Evolutionary conservation across 2,113 vertebrate genomes (phyloP).

Genomic region (Hyaena hyaena): DNA sequence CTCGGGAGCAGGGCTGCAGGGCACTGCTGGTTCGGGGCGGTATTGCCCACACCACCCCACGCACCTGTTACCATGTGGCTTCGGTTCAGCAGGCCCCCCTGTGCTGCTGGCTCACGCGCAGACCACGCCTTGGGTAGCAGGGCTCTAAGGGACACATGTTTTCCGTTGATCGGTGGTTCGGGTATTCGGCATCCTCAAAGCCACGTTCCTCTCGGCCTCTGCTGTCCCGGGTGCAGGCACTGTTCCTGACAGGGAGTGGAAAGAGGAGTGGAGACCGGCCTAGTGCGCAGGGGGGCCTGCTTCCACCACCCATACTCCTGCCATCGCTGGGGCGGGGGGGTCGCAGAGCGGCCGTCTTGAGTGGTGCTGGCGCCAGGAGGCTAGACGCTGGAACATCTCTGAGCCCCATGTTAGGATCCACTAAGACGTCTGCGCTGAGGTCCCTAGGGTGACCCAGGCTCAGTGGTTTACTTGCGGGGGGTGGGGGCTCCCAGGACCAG

Average conservation of each 20-base stretch:
- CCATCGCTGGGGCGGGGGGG: accelerated
- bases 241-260: not conserved
- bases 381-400: not conserved
- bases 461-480: accelerated
- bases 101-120: not conserved
- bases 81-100: accelerated
- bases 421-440: not conserved
- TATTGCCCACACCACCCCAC: accelerated
- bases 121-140: not conserved
- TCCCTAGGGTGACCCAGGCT: not conserved
- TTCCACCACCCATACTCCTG: accelerated
- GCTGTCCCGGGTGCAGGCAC: no score
- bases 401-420: no score
- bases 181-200: not conserved
- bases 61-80: not conserved
- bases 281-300: not conserved
- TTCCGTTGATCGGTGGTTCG: not conserved
- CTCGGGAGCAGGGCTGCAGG: not conserved
- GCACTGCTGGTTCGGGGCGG: accelerated
- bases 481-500: not conserved
- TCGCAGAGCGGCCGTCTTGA: no score
- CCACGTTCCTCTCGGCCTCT: not conserved
- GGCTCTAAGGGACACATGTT: not conserved
- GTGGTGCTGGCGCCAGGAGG: not conserved
- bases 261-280: not conserved